phyloP scores from a whole-genome alignment of 2,888 invertebrate species.

The Nomada fabriciana region DNA sequence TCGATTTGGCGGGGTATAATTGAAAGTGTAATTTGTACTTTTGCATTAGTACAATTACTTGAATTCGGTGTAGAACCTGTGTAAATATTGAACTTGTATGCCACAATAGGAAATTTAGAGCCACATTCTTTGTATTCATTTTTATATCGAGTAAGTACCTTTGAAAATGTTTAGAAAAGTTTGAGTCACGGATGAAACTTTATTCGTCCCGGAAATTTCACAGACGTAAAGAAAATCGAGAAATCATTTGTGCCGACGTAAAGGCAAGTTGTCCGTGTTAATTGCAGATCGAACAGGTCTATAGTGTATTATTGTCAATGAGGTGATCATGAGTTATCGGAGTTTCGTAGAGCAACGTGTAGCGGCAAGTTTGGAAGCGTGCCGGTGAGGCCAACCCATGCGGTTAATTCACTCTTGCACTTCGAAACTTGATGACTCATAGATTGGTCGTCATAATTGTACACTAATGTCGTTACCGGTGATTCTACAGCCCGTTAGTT shows the following conservation, averaged over 20 bases:
- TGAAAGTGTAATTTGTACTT: too few relatives aligned
- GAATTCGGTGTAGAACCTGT: too few relatives aligned
- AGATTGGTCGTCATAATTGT: conserved; percentile 70
- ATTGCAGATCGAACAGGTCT: conserved; percentile 22
- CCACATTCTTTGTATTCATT: too few relatives aligned
- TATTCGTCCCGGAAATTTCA: too few relatives aligned
- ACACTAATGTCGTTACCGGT: conserved; percentile 60
- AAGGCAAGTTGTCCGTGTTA: neutral
- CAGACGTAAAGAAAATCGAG: neutral
- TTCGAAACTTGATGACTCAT: conserved; percentile 70
- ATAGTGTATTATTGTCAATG: conserved; percentile 53
- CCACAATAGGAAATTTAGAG: too few relatives aligned
- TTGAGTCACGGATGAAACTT: too few relatives aligned
- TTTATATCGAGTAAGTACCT: too few relatives aligned
- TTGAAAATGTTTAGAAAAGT: too few relatives aligned
- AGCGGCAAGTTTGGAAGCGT: conserved; percentile 60
- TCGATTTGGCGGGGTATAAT: too few relatives aligned
- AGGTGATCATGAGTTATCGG: conserved; percentile 62
- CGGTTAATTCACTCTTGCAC: conserved; percentile 70
- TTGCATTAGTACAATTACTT: too few relatives aligned
- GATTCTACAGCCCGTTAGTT: conserved; percentile 59
- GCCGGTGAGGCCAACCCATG: conserved; percentile 61
- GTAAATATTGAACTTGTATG: too few relatives aligned
- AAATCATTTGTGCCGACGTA: neutral
- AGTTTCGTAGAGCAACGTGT: conserved; percentile 54